phyloP scores from a whole-genome alignment of 2,113 vertebrate species.

The Fukomys damarensis region DNA sequence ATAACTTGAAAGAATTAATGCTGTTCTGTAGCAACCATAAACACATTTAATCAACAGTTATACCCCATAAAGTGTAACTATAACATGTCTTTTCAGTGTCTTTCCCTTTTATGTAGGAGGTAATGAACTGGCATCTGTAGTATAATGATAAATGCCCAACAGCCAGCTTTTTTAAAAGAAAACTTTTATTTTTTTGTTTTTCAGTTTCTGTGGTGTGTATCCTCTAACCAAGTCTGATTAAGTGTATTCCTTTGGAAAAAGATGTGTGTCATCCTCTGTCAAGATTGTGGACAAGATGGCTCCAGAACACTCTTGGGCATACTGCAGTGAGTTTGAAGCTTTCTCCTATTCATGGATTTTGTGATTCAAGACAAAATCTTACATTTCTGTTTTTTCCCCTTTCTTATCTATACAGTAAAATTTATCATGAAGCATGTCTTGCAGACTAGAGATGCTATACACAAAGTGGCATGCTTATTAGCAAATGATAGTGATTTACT shows the following conservation, averaged over 20 bases:
- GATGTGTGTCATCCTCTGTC: neutral
- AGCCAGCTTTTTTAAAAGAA: neutral
- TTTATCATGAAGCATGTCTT: neutral
- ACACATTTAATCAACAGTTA: neutral
- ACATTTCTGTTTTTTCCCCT: neutral
- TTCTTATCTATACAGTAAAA: neutral
- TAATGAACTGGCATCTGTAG: neutral
- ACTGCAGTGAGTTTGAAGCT: neutral
- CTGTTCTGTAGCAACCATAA: neutral
- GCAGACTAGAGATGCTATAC: neutral
- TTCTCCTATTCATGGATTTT: neutral
- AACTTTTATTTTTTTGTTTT: neutral
- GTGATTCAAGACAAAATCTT: neutral
- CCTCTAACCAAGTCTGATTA: neutral
- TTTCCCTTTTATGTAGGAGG: neutral
- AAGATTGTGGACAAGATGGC: neutral
- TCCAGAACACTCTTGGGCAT: neutral
- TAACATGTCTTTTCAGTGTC: neutral
- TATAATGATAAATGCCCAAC: neutral
- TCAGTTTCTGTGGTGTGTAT: neutral
- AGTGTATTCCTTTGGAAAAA: neutral
- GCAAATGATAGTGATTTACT: neutral
- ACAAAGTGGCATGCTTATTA: neutral
- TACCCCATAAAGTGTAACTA: neutral
- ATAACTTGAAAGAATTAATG: neutral